Base-by-base conservation (phyloP, 1,140 invertebrate genomes). In the Lineus longissimus region DNA sequence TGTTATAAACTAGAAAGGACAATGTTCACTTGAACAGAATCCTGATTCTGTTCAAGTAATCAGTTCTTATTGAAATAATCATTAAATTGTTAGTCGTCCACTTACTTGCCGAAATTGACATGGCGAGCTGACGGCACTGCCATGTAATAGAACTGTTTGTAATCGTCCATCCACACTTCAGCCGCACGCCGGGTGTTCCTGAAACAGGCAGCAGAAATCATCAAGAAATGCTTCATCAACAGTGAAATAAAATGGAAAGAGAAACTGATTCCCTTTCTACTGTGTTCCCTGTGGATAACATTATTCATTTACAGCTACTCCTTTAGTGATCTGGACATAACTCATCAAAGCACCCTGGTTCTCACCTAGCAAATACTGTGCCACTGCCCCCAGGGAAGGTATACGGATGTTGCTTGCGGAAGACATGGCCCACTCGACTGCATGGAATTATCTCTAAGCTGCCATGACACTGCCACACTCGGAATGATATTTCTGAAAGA, bases 341-440 rank as follows among this genome's bases (percentile, higher is more conserved):
- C n/a, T n/a, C n/a, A n/a, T n/a, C n/a, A n/a, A n/a, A n/a, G n/a
- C n/a, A n/a, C 7, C 23, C 0, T 62, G 17, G 25, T 25, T 27
- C 43, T 69, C 66, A 98, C 82, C 76, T 78, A 30, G 83, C 82
- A 77, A 85, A 84, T 1, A 84, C 81, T 73, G 92, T 91, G 79
- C 93, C 82, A 91, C 94, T 72, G 72, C 97, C 97, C 73, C 96
- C 96, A 63, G 97, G 97, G 86, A 99, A 98, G 41, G 93, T 93
- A 83, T 99, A 99, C 45, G 97, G 97, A 72, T 83, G 98, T 72
- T 95, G 95, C 81, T 98, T 98, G 11, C 96, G 86, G 78, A 99
- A 99, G 17, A 99, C 87, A 81, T 99, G 97, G 0, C 95, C 97
- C 0, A 99, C 97, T 76, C 96, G 91, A 40, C 95, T 84, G 63